A percentile compares a stretch with the other conserved stretches of the same genome.
These are phyloP conservation scores for Hypanus sabinus DNA, from an alignment of 2,113 vertebrate species.

Conservation along the genomic window DNA sequence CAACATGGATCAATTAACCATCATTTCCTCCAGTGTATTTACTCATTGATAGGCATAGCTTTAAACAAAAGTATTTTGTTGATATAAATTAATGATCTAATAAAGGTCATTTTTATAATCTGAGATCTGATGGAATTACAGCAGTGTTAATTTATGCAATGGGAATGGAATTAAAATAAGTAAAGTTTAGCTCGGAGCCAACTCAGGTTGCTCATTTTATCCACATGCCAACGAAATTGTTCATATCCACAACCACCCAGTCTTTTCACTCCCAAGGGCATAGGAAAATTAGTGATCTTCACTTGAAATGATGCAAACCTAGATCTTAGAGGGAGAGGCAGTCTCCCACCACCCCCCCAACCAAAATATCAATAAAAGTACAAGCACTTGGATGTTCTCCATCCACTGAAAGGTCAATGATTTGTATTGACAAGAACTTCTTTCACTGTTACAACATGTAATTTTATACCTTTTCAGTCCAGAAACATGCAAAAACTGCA, in stretches of 20 bases:
- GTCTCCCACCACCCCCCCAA: not conserved
- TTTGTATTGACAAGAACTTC: not conserved
- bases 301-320: not conserved
- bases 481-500: not conserved
- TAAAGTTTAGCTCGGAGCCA: not conserved
- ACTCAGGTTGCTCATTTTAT: not conserved
- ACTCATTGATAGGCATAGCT: not conserved
- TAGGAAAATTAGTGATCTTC: not conserved
- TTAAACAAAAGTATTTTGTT: not conserved
- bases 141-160: not conserved
- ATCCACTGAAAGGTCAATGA: not conserved
- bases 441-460: not conserved
- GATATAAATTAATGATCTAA: not conserved
- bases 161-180: not conserved
- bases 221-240: not conserved
- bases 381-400: not conserved
- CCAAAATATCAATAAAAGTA: not conserved
- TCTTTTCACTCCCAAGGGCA: not conserved
- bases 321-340: not conserved
- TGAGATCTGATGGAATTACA: not conserved
- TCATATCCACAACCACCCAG: not conserved
- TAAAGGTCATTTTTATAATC: not conserved
- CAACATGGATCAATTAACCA: not conserved
- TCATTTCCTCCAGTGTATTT: not conserved
- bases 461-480: not conserved